Base-by-base conservation (phyloP, 1,140 invertebrate species). In the Leptinotarsa defecta region DNA sequence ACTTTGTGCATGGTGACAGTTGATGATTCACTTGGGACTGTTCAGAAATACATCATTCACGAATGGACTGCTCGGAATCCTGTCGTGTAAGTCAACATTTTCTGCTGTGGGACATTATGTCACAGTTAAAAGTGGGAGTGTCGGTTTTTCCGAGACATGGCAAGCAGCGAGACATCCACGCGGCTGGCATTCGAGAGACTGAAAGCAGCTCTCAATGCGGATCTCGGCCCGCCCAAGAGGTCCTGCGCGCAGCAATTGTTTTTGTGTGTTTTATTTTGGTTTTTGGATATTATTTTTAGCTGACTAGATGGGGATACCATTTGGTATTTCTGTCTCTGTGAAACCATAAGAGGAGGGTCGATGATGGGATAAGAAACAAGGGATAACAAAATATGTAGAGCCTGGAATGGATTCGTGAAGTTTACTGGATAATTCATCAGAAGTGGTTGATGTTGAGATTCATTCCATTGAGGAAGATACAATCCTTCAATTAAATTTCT, bases 1-100 rank as follows among this genome's bases (percentile, higher is more conserved):
- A 81, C 78, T 24, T 76, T 75, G 69, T 78, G 76, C 82, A 83
- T 83, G 8, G 22, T 27, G 63, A 20, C 17, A 24, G 20, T 24
- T 65, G 20, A 1, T 27, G 17, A 62, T 24, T 20, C 19, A 24
- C 63, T 19, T 4, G 20, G 13, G n/a, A 65, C 20, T n/a, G 20
- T 65, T 65, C 20, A 27, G 63, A 65, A 65, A 27, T 65, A 3
- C 15, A 24, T 27, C 20, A 3, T 20, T 65, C 24, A 65, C 20
- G 63, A 20, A 27, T 2, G n/a, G 19, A 8, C 19, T 13, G 61
- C 19, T 24, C 24, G 17, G 61, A 63, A 64, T 27, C 71, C 43
- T 71, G 13, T 15, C 22, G 52, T 71, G 6, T 13, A 17, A 57
- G 52, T 48, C 8, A 57, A 71, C 34, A 43, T 43, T 43, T 48